Evolutionary conservation across 1,140 invertebrate genomes (phyloP), one percentile per base, ranked within the genome.

Genomic region (Catajapyx aquilonaris): DNA sequence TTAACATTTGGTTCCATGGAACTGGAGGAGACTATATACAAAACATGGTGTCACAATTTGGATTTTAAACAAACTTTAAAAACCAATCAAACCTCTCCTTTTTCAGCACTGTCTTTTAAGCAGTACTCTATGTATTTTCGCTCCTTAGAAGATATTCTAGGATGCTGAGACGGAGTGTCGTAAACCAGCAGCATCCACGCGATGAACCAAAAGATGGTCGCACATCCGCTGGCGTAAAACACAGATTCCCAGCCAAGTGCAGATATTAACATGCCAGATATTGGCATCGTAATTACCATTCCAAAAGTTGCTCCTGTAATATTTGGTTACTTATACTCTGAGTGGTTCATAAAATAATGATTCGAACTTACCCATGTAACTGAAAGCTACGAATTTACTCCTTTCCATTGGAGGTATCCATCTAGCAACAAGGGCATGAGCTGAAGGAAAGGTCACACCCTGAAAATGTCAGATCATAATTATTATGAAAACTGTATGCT

Each of bases 401-500:
- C 84, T 69, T 51, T 93, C 86, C 57, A 74, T 71, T 1, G 83
- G 81, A 9, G 85, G 85, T 40, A 87, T 80, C 86, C 86, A 94
- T 46, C 76, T 74, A 0, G 83, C 78, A 18, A 81, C 76, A 65
- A 91, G 74, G 2, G 81, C 80, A 44, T 84, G 75, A 40, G 90
- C 88, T 13, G 83, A 75, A 16, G 87, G 86, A 74, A 84, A 93
- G 4, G 83, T 87, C 4, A 78, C 84, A 38, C 86, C 74, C 72
- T 76, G 41, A 31, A 49, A 52, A 30, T n/a, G n/a, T n/a, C n/a
- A n/a, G n/a, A n/a, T n/a, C n/a, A n/a, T n/a, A n/a, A n/a, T n/a
- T n/a, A n/a, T n/a, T n/a, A n/a, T n/a, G n/a, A n/a, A n/a, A n/a
- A n/a, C n/a, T n/a, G n/a, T n/a, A n/a, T n/a, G n/a, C n/a, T n/a